Conservation (phyloP, 2,888 invertebrate genomes). For the Leptinotarsa peninsularis region DNA sequence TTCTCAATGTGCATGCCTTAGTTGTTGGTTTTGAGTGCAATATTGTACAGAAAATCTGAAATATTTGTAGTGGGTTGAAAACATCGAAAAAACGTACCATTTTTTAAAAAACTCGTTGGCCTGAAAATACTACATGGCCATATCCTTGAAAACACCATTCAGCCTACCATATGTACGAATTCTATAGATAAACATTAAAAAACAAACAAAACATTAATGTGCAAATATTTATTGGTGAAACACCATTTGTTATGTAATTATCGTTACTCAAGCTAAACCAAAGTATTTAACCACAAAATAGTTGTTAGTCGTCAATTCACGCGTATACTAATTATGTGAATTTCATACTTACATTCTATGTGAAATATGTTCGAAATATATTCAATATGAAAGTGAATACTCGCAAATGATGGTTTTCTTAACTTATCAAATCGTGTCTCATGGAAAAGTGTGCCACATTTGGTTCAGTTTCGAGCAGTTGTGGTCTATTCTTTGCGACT, state of each 20-base stretch:
- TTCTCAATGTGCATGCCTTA: too few species aligned
- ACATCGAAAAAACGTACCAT: too few species aligned
- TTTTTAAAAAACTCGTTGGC: too few species aligned
- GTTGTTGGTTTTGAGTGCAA: too few species aligned
- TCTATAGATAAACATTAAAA: constrained; percentile 1
- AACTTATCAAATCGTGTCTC: background rate
- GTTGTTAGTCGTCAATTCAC: too few species aligned
- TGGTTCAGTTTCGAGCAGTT: background rate
- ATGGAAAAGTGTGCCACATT: background rate
- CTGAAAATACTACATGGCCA: too few species aligned
- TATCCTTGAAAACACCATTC: background rate
- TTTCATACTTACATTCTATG: too few species aligned
- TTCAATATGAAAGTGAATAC: constrained; percentile 3
- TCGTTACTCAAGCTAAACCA: background rate
- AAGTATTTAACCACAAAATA: background rate
- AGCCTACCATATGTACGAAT: background rate
- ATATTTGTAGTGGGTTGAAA: too few species aligned
- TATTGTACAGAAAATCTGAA: too few species aligned
- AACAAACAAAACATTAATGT: background rate
- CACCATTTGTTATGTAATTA: background rate
- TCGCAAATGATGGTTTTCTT: constrained; percentile 10
- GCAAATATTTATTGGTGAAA: background rate
- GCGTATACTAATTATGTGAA: too few species aligned
- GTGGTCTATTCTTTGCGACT: too few species aligned
- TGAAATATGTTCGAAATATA: background rate